These are phyloP conservation scores for Gastrophysa polygoni DNA, from an alignment of 2,888 invertebrate genomes.

Conservation along the genomic window DNA sequence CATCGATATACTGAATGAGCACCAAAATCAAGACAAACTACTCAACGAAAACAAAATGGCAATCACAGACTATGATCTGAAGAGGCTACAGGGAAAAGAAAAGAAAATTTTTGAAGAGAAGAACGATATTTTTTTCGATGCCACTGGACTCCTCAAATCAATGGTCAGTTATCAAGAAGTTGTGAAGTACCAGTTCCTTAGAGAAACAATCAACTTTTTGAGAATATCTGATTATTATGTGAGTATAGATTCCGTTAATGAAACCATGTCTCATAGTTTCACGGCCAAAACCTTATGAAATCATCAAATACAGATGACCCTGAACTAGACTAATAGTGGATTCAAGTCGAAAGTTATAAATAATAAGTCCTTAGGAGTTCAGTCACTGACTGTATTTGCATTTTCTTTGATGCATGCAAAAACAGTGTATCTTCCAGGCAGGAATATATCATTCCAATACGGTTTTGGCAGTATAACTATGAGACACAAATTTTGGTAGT, in stretches of 20 bases:
- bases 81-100: constrained; percentile 36
- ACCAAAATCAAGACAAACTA: constrained; percentile 42
- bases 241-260: neutral
- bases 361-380: too few species aligned
- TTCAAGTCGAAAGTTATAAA: too few species aligned
- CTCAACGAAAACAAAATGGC: constrained; percentile 46
- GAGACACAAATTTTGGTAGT: too few species aligned
- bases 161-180: constrained; percentile 41
- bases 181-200: constrained; percentile 45
- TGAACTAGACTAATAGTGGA: too few species aligned
- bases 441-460: too few species aligned
- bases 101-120: constrained; percentile 35
- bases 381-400: too few species aligned
- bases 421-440: too few species aligned
- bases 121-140: constrained; percentile 43
- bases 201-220: constrained; percentile 39
- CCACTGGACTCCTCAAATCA: constrained; percentile 39
- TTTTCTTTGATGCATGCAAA: too few species aligned
- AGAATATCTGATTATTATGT: constrained; percentile 47
- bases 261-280: too few species aligned
- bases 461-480: too few species aligned
- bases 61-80: constrained; percentile 43
- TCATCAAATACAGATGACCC: too few species aligned
- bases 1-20: constrained; percentile 44
- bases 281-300: too few species aligned